Conservation (phyloP, 2,797 vertebrate genomes). For the Cossypha dichroa region DNA sequence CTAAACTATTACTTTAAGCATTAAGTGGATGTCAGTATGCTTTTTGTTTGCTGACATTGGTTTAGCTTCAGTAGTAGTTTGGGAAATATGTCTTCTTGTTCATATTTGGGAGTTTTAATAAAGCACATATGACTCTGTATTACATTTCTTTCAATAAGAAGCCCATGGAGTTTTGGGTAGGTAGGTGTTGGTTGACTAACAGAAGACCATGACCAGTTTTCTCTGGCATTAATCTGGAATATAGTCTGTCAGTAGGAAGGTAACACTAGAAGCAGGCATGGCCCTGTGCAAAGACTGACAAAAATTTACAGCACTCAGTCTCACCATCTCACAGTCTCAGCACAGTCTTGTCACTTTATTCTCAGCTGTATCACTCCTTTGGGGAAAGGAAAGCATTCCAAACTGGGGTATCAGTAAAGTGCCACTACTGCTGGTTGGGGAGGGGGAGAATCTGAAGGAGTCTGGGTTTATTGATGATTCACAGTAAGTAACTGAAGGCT, state of each 20-base stretch:
- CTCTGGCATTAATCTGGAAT: neutral
- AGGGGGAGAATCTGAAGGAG: neutral
- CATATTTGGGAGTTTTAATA: neutral
- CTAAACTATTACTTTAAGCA: neutral
- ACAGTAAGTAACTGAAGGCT: neutral
- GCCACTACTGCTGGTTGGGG: neutral
- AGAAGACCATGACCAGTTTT: neutral
- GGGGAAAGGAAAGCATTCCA: neutral
- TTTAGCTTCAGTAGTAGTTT: neutral
- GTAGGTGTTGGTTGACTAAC: neutral
- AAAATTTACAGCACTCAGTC: neutral
- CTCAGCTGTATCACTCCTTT: neutral
- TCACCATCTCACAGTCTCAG: neutral
- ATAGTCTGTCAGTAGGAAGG: neutral
- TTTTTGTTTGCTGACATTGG: neutral
- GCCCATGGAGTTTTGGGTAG: neutral
- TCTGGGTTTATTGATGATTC: neutral
- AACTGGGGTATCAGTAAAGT: neutral
- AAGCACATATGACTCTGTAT: neutral
- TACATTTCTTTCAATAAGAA: neutral
- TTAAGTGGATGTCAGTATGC: neutral
- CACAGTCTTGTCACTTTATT: neutral
- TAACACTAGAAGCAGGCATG: neutral
- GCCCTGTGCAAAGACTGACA: neutral
- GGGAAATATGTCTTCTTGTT: neutral